Evolutionary conservation across 2,888 invertebrate species (phyloP), one percentile per base, ranked within the genome.

Genomic region (Aleiodes testaceus): DNA sequence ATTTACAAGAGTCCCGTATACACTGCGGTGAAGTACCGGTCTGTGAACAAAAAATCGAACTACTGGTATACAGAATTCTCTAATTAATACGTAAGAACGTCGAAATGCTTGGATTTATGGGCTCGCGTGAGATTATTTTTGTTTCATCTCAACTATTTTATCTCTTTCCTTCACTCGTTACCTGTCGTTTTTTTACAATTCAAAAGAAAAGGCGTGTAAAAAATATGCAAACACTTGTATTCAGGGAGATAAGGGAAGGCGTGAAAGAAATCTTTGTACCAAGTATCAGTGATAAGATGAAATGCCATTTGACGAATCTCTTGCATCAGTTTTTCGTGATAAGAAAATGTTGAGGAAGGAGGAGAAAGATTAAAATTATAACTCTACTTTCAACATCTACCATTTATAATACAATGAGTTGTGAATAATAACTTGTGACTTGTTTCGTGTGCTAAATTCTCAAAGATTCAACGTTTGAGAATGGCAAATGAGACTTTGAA

Each of bases 31-130:
- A 61, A 61, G 68, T 68, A 68, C 68, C 68, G 61, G 61, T 68
- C 49, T 47, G 26, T 14, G 18, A 68, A 61, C 49, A 68, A 49
- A 61, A 68, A 68, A 68, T 44, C 22, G 20, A n/a, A 20, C 45
- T 55, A 66, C 36, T 18, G 30, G 30, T 66, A 45, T 66, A 49
- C 49, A 64, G 52, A 42, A 53, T 47, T 65, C 59, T 44, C 66
- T 70, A 70, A 70, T 70, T 70, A 66, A 70, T 70, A 65, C 49
- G 65, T 70, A 70, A 70, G 70, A 47, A 55, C 53, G 66, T 53
- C 42, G 22, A 70, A 70, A 70, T 47, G 65, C n/a, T 44, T 47
- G 45, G 59, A 70, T 70, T 70, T 70, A 70, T 70, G 52, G 45
- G 49, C 22, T 70, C 49, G 70, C 66, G 59, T 70, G 70, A 70